Evolutionary conservation across 2,113 vertebrate species (phyloP), one percentile per base, ranked within the genome.

Genomic region (Centropus bengalensis): DNA sequence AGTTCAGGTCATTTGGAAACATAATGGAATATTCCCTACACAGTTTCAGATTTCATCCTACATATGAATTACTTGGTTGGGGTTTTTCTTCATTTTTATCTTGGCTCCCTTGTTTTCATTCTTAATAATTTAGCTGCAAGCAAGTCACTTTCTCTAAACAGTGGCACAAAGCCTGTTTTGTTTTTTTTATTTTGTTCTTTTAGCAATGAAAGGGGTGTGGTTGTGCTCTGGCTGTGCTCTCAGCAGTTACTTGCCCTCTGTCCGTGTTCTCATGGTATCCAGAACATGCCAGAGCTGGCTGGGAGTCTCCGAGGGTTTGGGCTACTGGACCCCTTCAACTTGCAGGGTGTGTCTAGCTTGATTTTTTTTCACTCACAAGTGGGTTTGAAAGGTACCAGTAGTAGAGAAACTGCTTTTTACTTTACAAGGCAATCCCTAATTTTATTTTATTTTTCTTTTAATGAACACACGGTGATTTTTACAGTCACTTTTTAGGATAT

Each of bases 21-120:
- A 0, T 23, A 42, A 33, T 52, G 26, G 75, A 79, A 59, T 30
- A 30, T 0, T 1, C 10, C 24, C 54, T 69, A 3, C 26, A 11
- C 12, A 6, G 18, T 3, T 82, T 56, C 32, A 60, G 32, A 20
- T 88, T 90, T 80, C 51, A 47, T 21, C 21, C 16, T 76, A 12
- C 12, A 1, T 12, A 6, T 28, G 36, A 68, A 33, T 56, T 40
- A 66, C 2, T 21, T 32, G 22, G 11, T 10, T 68, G 14, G 19
- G 5, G 0, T 30, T 2, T 58, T 82, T 80, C 47, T 45, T 8
- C 59, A 78, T 27, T 4, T 63, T 63, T 89, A 58, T 32, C 42
- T 90, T 82, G 26, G 22, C 23, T 9, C 11, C 6, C 0, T 66
- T 49, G 7, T 58, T 26, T 67, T 82, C 40, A 8, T 52, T 78